phyloP scores from a whole-genome alignment of 2,113 vertebrate genomes.

The Myiozetetes cayanensis region DNA sequence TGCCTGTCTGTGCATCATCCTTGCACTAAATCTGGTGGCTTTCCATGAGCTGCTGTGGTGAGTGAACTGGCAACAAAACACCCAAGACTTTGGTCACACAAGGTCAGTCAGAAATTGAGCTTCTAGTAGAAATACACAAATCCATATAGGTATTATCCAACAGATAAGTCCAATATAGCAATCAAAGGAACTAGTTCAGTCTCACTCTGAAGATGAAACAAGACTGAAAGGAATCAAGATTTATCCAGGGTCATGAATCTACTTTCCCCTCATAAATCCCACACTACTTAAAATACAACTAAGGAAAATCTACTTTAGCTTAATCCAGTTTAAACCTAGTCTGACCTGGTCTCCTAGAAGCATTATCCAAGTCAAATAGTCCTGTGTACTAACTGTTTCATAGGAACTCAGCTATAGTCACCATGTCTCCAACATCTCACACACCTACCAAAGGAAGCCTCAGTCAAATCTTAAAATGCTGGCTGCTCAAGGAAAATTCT shows the following conservation, averaged over 20 bases:
- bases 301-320: slow-evolving; percentile 42
- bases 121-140: background rate
- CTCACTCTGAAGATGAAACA: background rate
- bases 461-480: background rate
- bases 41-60: background rate
- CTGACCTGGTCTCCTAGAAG: slow-evolving; percentile 47
- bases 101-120: background rate
- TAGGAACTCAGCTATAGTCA: background rate
- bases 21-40: background rate
- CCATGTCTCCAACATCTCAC: background rate
- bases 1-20: background rate
- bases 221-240: background rate
- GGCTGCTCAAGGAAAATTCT: background rate
- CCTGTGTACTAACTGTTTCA: background rate
- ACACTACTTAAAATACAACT: slow-evolving; percentile 44
- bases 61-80: background rate
- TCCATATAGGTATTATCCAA: background rate
- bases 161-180: background rate
- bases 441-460: background rate
- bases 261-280: slow-evolving; percentile 37
- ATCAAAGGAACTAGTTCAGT: background rate
- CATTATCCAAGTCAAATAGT: slow-evolving; percentile 24
- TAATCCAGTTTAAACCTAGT: slow-evolving; percentile 67
- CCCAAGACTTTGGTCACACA: background rate
- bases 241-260: slow-evolving; percentile 20